Conservation (phyloP, 2,888 invertebrate genomes). For the Drosophila suboccidentalis region DNA sequence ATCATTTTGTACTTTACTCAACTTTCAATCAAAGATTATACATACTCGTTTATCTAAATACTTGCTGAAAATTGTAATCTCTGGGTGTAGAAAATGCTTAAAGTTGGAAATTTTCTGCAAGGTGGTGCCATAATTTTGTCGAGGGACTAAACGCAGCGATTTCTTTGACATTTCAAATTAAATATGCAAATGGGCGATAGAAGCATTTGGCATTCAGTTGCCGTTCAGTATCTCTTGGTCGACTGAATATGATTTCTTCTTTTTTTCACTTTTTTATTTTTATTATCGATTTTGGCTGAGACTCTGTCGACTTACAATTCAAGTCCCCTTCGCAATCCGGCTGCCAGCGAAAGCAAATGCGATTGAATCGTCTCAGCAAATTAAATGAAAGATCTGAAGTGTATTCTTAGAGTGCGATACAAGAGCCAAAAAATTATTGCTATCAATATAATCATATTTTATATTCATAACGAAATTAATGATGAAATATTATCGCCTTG, state of each 20-base stretch:
- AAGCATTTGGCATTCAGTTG: conserved; percentile 52
- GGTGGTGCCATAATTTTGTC: conserved; percentile 8
- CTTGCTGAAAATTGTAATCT: too few species aligned
- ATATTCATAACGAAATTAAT: conserved; percentile 42
- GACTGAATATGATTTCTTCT: conserved; percentile 44
- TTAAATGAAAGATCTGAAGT: conserved; percentile 33
- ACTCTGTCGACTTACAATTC: conserved; percentile 21
- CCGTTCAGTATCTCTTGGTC: conserved; percentile 50
- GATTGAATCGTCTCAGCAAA: conserved; percentile 30
- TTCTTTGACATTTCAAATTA: conserved; percentile 52
- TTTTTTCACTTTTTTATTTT: background rate
- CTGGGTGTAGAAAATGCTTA: too few species aligned
- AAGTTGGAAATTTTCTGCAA: conserved; percentile 15
- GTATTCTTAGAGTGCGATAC: background rate
- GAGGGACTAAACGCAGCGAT: conserved; percentile 21
- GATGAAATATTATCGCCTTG: conserved; percentile 31
- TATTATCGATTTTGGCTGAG: conserved; percentile 52
- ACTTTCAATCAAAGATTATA: too few species aligned
- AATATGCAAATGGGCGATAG: conserved; percentile 60
- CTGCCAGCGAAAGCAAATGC: conserved; percentile 1
- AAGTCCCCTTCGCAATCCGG: background rate
- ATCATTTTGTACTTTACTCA: too few species aligned
- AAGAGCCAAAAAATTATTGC: conserved; percentile 22
- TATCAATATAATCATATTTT: conserved; percentile 29
- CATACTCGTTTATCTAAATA: too few species aligned